Base-by-base conservation (phyloP, 2,888 invertebrate species). In the Euclidia mi region DNA sequence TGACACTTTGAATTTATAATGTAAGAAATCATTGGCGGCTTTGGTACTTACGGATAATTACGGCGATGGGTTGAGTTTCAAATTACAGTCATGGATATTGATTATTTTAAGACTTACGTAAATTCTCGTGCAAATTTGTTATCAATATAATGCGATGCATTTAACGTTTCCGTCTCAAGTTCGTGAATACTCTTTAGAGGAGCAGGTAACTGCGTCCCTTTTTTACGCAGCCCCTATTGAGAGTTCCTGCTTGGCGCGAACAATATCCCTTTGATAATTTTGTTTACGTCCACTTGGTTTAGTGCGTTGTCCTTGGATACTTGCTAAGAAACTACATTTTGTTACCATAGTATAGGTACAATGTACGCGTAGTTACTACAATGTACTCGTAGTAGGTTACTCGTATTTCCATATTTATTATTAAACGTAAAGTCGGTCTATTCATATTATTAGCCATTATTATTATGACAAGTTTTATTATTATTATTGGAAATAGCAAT, bases 181-280 rank as follows among this genome's bases (percentile, higher is more conserved):
- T 49, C 56, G 18, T 48, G 47, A 59, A 35, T 32, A 28, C 38
- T 57, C 28, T 44, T 25, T 43, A 45, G 53, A 69, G 69, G 78
- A 83, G 88, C 92, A 91, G 91, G 92, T 93, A 93, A 85, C 85
- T 78, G 79, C 84, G 86, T 86, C 91, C 91, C 79, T 90, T 92
- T 92, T 92, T 91, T 89, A 79, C 76, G 63, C 70, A 65, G 81
- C 76, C 78, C 81, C 85, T 84, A 79, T 84, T 65, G 58, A 74
- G 29, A 62, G 59, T 44, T 65, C 56, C 53, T 66, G 56, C 59
- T 58, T 62, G 50, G 17, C 28, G 64, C 42, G 53, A 65, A 74
- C 74, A 76, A 69, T 72, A 57, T 69, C 58, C 62, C 60, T 72
- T 76, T 72, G 72, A 76, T 57, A 55, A 62, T 58, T 64, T 65